Base-by-base conservation (phyloP, 2,888 invertebrate species). In the Ernsta delagoae region DNA sequence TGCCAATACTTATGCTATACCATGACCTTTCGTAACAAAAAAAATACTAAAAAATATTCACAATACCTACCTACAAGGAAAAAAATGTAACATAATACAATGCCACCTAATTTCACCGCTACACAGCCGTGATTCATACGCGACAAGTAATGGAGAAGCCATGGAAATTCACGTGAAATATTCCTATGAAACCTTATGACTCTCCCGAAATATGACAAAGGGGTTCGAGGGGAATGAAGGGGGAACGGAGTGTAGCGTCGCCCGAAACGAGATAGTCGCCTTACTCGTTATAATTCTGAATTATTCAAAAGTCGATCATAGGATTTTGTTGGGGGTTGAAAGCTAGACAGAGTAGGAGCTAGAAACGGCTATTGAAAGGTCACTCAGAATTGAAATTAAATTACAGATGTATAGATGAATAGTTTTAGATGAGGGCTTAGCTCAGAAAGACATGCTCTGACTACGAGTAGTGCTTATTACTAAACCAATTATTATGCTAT, bases 111-210 rank as follows among this genome's bases (percentile, higher is more conserved):
- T 61, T 67, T 45, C 34, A 56, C 16, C 67, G 45, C 66, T 12
- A 41, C 60, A 43, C 11, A 5, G 41, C 57, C 65, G 61, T 67
- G 67, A 67, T 67, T 67, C 67, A 67, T 61, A 34, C 66, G 7
- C 34, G 11, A 4, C 48, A 16, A 39, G 59, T 65, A 57, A 62
- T 56, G 56, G 61, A 61, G 82, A 80, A 80, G 78, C 82, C 81
- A 75, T 79, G 76, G 74, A 78, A 79, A 77, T 75, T 71, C 67
- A 70, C 72, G 75, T 76, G 75, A 74, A 81, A 78, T 81, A 80
- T 79, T 81, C 59, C 74, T 73, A 65, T 66, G 71, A 74, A 72
- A 66, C 70, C 74, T 69, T 70, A 72, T 34, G 69, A 64, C 53
- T 59, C 60, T 61, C 65, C 65, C 73, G 72, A 75, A 74, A 74